Evolutionary conservation across 1,140 invertebrate species (phyloP).

Genomic region (Acromyrmex charruanus): DNA sequence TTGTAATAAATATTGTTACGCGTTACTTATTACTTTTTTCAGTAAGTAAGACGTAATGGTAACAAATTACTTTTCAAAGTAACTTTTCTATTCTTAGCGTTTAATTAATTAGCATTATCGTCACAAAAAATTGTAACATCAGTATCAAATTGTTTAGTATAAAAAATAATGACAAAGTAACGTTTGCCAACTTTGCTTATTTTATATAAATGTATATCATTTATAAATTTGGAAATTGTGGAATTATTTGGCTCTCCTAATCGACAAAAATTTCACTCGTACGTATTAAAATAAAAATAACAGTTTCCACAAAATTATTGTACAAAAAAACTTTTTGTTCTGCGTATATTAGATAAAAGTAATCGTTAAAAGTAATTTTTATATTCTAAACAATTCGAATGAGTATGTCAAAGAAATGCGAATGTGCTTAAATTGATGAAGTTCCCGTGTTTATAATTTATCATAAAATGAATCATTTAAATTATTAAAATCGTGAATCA

Average conservation of each 20-base stretch:
- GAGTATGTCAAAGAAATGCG: conserved; percentile 70
- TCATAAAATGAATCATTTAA: conserved; percentile 17
- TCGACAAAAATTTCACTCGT: neutral
- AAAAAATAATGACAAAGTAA: no score
- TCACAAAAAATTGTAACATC: no score
- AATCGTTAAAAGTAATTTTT: conserved; percentile 76
- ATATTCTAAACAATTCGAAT: conserved; percentile 49
- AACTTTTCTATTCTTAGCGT: no score
- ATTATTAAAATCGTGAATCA: no score
- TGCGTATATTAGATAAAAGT: conserved; percentile 70
- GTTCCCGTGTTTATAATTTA: conserved; percentile 25
- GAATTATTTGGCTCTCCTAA: neutral
- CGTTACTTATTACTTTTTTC: no score
- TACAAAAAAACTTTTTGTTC: conserved; percentile 46
- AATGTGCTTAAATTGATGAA: conserved; percentile 44
- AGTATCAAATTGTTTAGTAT: no score
- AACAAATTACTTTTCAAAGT: no score
- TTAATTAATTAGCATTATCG: no score
- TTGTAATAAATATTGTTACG: no score
- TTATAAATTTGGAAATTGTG: neutral
- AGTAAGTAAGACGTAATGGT: no score
- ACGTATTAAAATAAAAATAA: conserved; percentile 5
- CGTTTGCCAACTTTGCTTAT: no score
- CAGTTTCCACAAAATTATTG: conserved; percentile 29
- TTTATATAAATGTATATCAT: neutral